These are phyloP conservation scores for Cherax quadricarinatus DNA, from an alignment of 1,140 invertebrate species.

Conservation along the genomic window DNA sequence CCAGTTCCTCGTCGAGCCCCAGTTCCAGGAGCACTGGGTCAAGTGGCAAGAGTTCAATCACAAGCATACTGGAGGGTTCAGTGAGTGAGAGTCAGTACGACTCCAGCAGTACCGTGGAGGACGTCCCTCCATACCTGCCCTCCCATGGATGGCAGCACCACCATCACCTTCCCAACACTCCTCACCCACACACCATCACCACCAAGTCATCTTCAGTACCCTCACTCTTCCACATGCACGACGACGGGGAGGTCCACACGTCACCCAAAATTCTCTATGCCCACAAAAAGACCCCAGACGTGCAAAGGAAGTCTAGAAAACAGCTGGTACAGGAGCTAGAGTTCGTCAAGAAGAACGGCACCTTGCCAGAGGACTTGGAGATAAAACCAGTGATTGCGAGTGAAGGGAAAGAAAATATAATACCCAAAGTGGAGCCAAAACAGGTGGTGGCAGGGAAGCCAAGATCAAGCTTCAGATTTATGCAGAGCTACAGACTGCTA, in stretches of 20 bases:
- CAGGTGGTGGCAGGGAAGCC: background rate
- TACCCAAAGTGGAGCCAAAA: background rate
- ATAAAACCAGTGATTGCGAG: background rate
- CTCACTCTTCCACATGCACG: constrained; percentile 13
- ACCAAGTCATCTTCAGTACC: constrained; percentile 6
- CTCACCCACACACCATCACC: background rate
- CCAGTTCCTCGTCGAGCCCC: constrained; percentile 43
- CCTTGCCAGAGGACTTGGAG: constrained; percentile 32
- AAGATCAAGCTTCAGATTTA: constrained; percentile 34
- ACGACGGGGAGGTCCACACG: background rate
- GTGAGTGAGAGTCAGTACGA: constrained; percentile 34
- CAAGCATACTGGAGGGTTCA: constrained; percentile 52
- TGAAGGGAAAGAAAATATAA: constrained; percentile 15
- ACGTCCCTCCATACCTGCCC: background rate
- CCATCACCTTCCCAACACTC: background rate
- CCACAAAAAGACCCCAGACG: constrained; percentile 51
- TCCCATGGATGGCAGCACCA: background rate
- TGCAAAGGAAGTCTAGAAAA: constrained; percentile 38
- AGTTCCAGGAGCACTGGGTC: constrained; percentile 36
- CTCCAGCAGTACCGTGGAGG: constrained; percentile 19
- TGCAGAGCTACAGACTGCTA: constrained; percentile 43
- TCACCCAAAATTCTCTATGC: constrained; percentile 53
- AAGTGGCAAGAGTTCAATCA: constrained; percentile 57
- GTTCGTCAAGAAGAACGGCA: constrained; percentile 29
- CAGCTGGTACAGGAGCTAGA: constrained; percentile 50